Evolutionary conservation across 2,113 vertebrate genomes (phyloP).

Genomic region (Saimiri boliviensis): DNA sequence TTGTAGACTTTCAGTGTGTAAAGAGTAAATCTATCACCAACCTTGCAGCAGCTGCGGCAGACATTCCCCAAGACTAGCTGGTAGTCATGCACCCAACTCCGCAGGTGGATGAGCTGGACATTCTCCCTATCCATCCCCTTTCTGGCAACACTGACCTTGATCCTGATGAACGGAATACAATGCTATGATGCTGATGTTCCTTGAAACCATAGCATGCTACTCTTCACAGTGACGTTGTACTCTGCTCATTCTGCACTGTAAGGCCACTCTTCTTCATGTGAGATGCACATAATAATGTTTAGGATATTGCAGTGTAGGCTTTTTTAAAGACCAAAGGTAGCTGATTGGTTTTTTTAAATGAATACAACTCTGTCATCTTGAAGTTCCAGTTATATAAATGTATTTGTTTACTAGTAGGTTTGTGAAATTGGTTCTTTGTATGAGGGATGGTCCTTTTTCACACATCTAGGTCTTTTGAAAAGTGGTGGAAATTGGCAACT

Average conservation of each 20-base stretch:
- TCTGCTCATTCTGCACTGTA: constrained; percentile 80
- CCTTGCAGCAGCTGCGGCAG: constrained; percentile 94
- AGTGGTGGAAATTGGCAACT: constrained; percentile 68
- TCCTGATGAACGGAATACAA: constrained; percentile 91
- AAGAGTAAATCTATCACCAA: constrained; percentile 99
- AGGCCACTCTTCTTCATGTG: constrained; percentile 80
- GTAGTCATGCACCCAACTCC: constrained; percentile 97
- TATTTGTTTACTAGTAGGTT: constrained; percentile 85
- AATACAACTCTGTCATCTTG: constrained; percentile 66
- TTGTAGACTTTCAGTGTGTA: constrained; percentile 98
- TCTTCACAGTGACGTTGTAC: constrained; percentile 72
- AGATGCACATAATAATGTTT: constrained; percentile 76
- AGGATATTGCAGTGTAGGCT: constrained; percentile 81
- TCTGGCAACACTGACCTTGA: constrained; percentile 91
- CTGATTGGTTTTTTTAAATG: constrained; percentile 70
- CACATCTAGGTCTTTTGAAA: constrained; percentile 74
- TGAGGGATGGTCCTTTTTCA: constrained; percentile 81
- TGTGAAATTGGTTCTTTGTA: constrained; percentile 84
- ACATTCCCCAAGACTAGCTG: constrained; percentile 98
- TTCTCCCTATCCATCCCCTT: constrained; percentile 91
- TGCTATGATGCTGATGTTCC: constrained; percentile 84
- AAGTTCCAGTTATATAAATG: constrained; percentile 81
- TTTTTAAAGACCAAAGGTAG: constrained; percentile 79
- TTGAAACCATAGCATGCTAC: constrained; percentile 82
- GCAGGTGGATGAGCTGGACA: constrained; percentile 98